Evolutionary conservation across 2,113 vertebrate species (phyloP).

Genomic region (Phoxinus phoxinus): DNA sequence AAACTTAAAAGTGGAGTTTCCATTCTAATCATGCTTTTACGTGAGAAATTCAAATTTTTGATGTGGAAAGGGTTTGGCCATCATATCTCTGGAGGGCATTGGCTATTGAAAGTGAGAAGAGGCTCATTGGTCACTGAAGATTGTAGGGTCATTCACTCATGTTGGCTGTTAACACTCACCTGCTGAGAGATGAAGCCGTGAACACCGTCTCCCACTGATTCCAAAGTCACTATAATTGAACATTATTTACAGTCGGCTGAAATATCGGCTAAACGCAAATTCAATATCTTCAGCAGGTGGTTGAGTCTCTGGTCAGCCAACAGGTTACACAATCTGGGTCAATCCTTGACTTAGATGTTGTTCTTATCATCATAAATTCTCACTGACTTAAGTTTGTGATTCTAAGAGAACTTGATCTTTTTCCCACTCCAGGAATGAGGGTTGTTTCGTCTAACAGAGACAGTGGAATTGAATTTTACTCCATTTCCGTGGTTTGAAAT

Average conservation of each 20-base stretch:
- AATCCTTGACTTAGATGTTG: neutral
- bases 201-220: neutral
- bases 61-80: neutral
- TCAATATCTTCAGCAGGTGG: conserved; percentile 55
- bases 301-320: conserved; percentile 37
- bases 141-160: neutral
- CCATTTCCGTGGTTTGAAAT: neutral
- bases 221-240: neutral
- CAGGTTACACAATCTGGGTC: conserved; percentile 62
- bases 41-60: no score
- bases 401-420: neutral
- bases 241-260: neutral
- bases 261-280: neutral
- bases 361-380: conserved; percentile 1
- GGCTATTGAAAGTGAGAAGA: neutral
- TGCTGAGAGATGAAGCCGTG: neutral
- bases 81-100: neutral
- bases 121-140: neutral
- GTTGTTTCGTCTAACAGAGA: conserved; percentile 9
- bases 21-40: no score
- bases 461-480: neutral
- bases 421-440: conserved; percentile 8
- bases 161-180: neutral
- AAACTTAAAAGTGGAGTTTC: no score
- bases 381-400: neutral